Conservation (phyloP, 2,113 vertebrate genomes). For the Macheiramphus alcinus region DNA sequence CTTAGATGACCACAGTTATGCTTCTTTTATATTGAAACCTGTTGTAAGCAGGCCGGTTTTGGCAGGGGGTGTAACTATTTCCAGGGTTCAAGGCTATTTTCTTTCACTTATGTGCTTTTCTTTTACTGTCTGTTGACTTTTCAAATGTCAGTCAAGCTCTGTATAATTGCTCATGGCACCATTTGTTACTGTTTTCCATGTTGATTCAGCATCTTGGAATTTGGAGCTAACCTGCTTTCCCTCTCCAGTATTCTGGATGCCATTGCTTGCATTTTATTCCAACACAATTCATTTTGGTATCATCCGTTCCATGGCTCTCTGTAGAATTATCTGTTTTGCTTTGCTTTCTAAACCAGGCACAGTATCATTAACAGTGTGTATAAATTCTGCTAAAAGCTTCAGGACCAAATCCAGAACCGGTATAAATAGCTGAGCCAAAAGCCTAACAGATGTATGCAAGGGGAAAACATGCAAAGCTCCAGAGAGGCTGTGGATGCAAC, state of each 20-base stretch:
- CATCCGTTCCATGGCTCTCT: background rate
- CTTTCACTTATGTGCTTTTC: background rate
- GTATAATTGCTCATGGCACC: background rate
- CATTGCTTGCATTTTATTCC: background rate
- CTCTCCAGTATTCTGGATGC: background rate
- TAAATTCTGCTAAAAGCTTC: background rate
- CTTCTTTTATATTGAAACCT: background rate
- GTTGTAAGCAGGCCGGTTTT: background rate
- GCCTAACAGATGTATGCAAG: background rate
- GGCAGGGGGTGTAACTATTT: background rate
- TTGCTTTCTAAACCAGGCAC: background rate
- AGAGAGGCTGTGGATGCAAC: background rate
- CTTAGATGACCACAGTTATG: background rate
- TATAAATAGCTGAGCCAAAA: background rate
- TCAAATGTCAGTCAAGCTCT: background rate
- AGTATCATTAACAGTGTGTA: background rate
- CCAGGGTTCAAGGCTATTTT: constrained; percentile 2
- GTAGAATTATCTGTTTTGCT: background rate
- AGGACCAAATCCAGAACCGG: background rate
- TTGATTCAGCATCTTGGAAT: constrained; percentile 7
- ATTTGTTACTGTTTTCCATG: background rate
- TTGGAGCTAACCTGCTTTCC: background rate
- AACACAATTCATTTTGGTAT: background rate
- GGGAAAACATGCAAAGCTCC: background rate
- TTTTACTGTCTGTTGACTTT: constrained; percentile 12